Conservation (phyloP, 2,888 invertebrate genomes). For the Drosophila prolongata region DNA sequence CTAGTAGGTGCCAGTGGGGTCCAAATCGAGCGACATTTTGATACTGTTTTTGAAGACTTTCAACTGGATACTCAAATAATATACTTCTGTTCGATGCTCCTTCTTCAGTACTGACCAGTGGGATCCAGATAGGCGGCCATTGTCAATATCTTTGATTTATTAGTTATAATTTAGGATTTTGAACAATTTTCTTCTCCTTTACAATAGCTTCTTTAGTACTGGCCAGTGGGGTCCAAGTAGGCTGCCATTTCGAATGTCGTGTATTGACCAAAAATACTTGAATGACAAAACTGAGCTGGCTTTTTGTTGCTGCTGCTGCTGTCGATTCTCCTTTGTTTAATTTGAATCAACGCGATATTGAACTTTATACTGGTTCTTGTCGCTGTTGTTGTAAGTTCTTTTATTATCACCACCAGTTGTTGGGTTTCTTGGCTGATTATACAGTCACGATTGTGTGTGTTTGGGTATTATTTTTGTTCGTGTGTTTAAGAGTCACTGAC, state of each 20-base stretch:
- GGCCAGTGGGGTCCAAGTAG: constrained; percentile 84
- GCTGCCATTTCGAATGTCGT: constrained; percentile 76
- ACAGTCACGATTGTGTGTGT: constrained; percentile 52
- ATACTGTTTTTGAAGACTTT: constrained; percentile 35
- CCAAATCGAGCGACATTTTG: constrained; percentile 82
- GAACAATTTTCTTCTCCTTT: background rate
- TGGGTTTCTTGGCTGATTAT: constrained; percentile 66
- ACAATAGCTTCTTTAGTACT: constrained; percentile 67
- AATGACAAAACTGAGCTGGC: constrained; percentile 55
- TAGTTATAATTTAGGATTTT: background rate
- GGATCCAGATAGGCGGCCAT: constrained; percentile 83
- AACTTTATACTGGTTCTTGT: constrained; percentile 67
- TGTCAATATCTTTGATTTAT: constrained; percentile 38
- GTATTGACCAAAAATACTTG: constrained; percentile 65
- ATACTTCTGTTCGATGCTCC: background rate
- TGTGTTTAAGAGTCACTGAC: constrained; percentile 81
- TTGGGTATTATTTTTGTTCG: constrained; percentile 16
- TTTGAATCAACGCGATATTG: constrained; percentile 58
- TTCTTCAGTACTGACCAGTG: constrained; percentile 83
- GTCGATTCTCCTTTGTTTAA: constrained; percentile 63
- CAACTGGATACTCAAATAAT: background rate
- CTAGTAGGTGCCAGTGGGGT: constrained; percentile 84
- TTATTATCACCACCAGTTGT: constrained; percentile 70
- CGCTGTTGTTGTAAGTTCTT: constrained; percentile 76
- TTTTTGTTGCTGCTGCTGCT: constrained; percentile 22